Base-by-base conservation (phyloP, 2,888 invertebrate genomes). In the Dryomyza anilis region DNA sequence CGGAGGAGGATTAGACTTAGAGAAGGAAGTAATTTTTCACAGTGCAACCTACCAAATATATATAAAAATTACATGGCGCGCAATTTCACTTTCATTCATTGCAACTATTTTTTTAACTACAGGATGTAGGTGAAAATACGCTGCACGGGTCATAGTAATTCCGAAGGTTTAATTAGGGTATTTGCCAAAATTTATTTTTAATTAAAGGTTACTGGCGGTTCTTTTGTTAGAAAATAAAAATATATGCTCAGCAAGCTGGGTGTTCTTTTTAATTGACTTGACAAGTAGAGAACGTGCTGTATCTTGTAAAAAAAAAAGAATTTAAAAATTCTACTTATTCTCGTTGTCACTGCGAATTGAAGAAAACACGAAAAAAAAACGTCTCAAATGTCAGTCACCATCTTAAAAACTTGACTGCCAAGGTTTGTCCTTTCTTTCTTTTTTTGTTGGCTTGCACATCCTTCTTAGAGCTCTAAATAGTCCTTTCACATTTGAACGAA, bases 21-120 rank as follows among this genome's bases (percentile, higher is more conserved):
- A 21, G 52, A 27, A 61, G 61, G 43, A 61, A 61, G 53, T 61
- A 6, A 39, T 52, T 52, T 61, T 25, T 53, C 29, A 61, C 19
- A n/a, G n/a, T n/a, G n/a, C n/a, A n/a, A n/a, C n/a, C n/a, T n/a
- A n/a, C n/a, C n/a, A n/a, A n/a, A n/a, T n/a, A n/a, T n/a, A n/a
- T n/a, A n/a, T n/a, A n/a, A n/a, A n/a, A n/a, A n/a, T n/a, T n/a
- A n/a, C n/a, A n/a, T 52, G 23, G 23, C 12, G 10, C 25, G 23
- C 23, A 39, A 25, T 60, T 60, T 60, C 48, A 33, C 48, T 60
- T 60, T 60, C 59, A 50, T 60, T 60, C 59, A 48, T 48, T 16
- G 23, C 33, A 59, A n/a, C n/a, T n/a, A n/a, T n/a, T 33, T 25
- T n/a, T 43, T 43, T 12, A 57, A 60, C 21, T 50, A 50, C 3